Evolutionary conservation across 1,140 invertebrate genomes (phyloP).

Genomic region (Oryctes rhinoceros): DNA sequence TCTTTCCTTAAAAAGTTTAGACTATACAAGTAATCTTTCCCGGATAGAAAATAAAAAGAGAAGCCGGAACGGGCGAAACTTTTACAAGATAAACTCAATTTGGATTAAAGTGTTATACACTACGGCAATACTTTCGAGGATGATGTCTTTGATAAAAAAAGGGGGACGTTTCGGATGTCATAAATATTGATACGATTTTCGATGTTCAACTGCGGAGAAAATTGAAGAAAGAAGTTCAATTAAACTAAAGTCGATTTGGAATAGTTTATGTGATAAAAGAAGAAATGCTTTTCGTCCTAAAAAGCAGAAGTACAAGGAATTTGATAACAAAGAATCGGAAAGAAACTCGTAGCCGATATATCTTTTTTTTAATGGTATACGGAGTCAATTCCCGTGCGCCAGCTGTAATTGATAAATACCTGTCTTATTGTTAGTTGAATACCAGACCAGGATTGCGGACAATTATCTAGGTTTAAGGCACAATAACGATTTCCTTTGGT

Average conservation of each 20-base stretch:
- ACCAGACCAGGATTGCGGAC: no score
- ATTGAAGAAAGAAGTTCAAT: slow-evolving; percentile 35
- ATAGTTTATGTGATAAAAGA: slow-evolving; percentile 26
- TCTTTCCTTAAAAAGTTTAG: slow-evolving; percentile 48
- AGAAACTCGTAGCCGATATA: no score
- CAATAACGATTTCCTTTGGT: no score
- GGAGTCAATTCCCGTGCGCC: no score
- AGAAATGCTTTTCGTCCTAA: background rate
- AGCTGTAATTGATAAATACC: no score
- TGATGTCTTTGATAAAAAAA: slow-evolving; percentile 34
- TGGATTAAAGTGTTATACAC: slow-evolving; percentile 55
- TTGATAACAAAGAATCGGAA: no score
- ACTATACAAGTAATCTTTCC: slow-evolving; percentile 36
- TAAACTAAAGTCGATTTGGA: slow-evolving; percentile 26
- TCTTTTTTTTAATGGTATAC: no score
- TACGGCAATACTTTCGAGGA: slow-evolving; percentile 26
- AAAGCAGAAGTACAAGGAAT: no score
- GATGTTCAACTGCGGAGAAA: slow-evolving; percentile 34
- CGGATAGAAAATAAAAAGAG: slow-evolving; percentile 39
- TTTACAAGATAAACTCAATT: slow-evolving; percentile 52
- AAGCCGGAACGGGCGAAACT: slow-evolving; percentile 49
- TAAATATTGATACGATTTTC: slow-evolving; percentile 37
- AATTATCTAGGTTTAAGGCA: no score
- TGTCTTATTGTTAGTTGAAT: no score
- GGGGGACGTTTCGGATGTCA: slow-evolving; percentile 3